phyloP scores from a whole-genome alignment of 1,140 invertebrate species.

The Oncopeltus fasciatus region DNA sequence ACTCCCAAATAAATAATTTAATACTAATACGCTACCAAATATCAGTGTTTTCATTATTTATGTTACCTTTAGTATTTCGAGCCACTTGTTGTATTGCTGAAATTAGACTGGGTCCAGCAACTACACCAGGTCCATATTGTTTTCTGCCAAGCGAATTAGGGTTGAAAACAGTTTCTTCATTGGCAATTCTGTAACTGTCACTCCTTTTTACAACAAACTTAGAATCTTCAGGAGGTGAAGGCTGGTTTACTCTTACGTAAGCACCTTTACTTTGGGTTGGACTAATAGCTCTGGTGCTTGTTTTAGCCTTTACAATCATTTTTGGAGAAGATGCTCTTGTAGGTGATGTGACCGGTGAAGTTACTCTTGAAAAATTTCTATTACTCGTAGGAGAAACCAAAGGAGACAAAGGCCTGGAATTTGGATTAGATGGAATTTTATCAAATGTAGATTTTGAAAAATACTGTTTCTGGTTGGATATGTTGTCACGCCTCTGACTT shows the following conservation, averaged over 20 bases:
- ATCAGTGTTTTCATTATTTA: slow-evolving; percentile 49
- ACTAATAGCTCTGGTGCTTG: slow-evolving; percentile 15
- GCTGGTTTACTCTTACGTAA: slow-evolving; percentile 24
- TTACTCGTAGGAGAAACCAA: slow-evolving; percentile 16
- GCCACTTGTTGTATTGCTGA: slow-evolving; percentile 26
- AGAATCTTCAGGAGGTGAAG: slow-evolving; percentile 27
- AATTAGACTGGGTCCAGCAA: slow-evolving; percentile 24
- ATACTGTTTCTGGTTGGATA: slow-evolving; percentile 17
- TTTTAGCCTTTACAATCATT: slow-evolving; percentile 22
- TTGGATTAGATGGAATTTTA: neutral
- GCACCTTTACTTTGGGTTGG: slow-evolving; percentile 21
- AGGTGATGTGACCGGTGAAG: slow-evolving; percentile 14
- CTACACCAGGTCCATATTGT: slow-evolving; percentile 22
- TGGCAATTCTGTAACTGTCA: slow-evolving; percentile 73
- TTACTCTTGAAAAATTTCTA: neutral
- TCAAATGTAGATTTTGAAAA: slow-evolving; percentile 9
- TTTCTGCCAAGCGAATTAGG: slow-evolving; percentile 23
- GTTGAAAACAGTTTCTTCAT: slow-evolving; percentile 29
- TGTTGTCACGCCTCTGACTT: slow-evolving; percentile 12
- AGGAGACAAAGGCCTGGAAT: slow-evolving; percentile 20
- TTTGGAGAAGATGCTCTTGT: slow-evolving; percentile 20
- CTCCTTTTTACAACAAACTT: slow-evolving; percentile 51
- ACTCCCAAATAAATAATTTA: neutral
- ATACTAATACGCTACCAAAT: no score
- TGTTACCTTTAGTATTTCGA: slow-evolving; percentile 34